Percentiles rank a stretch among this genome's conserved stretches.
Evolutionary conservation across 2,113 vertebrate species (phyloP).

Genomic region (Anoura caudifer): DNA sequence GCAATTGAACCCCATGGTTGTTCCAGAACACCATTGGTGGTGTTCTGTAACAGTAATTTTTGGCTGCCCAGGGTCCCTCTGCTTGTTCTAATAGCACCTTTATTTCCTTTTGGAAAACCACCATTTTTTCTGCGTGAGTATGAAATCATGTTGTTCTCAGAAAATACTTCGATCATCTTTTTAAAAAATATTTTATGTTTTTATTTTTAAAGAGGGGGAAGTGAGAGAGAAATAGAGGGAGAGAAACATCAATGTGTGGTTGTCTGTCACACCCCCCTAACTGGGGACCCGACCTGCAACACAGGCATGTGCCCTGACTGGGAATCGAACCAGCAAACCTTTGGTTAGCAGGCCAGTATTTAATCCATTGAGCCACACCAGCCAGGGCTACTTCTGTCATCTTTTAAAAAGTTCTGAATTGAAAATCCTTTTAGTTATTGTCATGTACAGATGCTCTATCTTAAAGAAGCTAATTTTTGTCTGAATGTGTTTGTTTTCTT

Average conservation of each 20-base stretch:
- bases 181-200: neutral
- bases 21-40: too few species aligned
- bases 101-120: neutral
- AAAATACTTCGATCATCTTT: neutral
- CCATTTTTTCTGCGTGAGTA: neutral
- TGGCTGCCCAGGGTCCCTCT: neutral
- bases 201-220: too few species aligned
- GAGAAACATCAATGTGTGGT: too few species aligned
- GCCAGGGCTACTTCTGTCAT: neutral
- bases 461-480: neutral
- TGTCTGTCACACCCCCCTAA: too few species aligned
- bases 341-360: too few species aligned
- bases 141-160: neutral
- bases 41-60: neutral
- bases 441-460: neutral
- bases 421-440: neutral
- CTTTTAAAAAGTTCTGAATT: neutral
- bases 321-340: too few species aligned
- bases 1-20: too few species aligned
- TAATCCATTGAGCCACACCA: too few species aligned
- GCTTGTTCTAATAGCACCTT: neutral
- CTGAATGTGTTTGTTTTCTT: neutral
- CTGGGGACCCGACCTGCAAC: too few species aligned
- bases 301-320: too few species aligned
- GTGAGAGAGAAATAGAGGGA: too few species aligned